phyloP scores from a whole-genome alignment of 2,888 invertebrate genomes.

The Poecilus cupreus region DNA sequence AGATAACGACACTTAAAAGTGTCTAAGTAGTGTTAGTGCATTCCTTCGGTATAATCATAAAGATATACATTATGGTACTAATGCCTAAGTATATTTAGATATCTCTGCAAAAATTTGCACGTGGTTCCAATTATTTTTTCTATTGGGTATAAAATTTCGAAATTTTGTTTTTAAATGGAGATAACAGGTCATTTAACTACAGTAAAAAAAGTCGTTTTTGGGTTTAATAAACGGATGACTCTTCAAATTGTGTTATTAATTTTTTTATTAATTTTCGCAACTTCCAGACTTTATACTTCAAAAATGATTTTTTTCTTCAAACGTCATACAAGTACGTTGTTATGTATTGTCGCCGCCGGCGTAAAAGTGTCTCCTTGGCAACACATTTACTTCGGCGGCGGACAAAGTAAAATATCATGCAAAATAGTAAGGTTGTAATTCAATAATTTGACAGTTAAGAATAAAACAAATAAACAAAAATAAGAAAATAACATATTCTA shows the following conservation, averaged over 20 bases:
- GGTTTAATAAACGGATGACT: background rate
- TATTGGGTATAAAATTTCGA: background rate
- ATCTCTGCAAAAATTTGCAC: background rate
- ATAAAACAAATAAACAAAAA: too few relatives aligned
- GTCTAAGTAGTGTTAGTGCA: background rate
- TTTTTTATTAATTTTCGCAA: too few relatives aligned
- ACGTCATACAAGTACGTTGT: too few relatives aligned
- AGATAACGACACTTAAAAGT: constrained; percentile 9
- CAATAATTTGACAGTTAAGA: too few relatives aligned
- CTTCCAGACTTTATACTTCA: too few relatives aligned
- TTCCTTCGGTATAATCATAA: background rate
- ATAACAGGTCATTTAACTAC: background rate
- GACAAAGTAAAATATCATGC: too few relatives aligned
- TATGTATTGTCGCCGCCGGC: too few relatives aligned
- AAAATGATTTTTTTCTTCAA: too few relatives aligned
- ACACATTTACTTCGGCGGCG: too few relatives aligned
- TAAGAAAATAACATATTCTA: too few relatives aligned
- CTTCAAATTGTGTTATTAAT: background rate
- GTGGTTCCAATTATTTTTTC: background rate
- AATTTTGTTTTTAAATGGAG: background rate
- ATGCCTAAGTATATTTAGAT: background rate
- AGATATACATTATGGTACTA: background rate
- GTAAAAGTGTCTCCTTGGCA: too few relatives aligned
- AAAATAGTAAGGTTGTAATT: too few relatives aligned
- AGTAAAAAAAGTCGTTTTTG: background rate